phyloP scores from a whole-genome alignment of 2,113 vertebrate genomes.

The Baryphthengus martii region DNA sequence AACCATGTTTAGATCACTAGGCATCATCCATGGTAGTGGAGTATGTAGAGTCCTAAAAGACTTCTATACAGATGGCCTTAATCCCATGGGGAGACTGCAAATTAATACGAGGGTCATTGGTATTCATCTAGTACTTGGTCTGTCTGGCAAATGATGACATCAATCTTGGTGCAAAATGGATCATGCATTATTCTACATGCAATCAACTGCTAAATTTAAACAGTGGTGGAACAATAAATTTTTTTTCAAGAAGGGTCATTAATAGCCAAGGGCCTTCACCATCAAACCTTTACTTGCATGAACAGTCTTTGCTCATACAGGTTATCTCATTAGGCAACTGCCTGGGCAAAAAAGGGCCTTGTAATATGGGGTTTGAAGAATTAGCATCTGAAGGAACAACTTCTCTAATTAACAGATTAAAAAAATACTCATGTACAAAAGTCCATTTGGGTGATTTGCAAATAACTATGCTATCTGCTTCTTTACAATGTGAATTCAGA shows the following conservation, averaged over 20 bases:
- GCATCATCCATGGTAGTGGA: background rate
- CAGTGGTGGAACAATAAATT: background rate
- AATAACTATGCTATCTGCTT: background rate
- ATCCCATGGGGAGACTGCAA: background rate
- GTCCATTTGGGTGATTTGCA: background rate
- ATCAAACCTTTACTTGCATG: background rate
- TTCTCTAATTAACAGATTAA: conserved; percentile 6
- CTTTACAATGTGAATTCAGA: background rate
- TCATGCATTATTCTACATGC: conserved; percentile 44
- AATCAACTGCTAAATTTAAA: conserved; percentile 51
- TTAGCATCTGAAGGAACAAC: background rate
- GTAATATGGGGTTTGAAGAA: background rate
- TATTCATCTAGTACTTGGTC: conserved; percentile 10
- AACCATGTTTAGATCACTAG: background rate
- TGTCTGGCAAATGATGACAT: conserved; percentile 36
- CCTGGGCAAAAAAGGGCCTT: background rate
- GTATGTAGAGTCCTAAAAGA: background rate
- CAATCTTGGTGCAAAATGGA: background rate
- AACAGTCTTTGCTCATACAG: background rate
- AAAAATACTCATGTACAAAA: background rate
- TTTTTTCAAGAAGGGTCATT: conserved; percentile 16
- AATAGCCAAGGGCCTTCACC: background rate
- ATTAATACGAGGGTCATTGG: background rate
- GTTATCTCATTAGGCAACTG: background rate
- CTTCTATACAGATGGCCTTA: background rate